A percentile compares a stretch with the other conserved stretches of the same genome.
phyloP scores from a whole-genome alignment of 2,888 invertebrate species.

The Drosophila prolongata region DNA sequence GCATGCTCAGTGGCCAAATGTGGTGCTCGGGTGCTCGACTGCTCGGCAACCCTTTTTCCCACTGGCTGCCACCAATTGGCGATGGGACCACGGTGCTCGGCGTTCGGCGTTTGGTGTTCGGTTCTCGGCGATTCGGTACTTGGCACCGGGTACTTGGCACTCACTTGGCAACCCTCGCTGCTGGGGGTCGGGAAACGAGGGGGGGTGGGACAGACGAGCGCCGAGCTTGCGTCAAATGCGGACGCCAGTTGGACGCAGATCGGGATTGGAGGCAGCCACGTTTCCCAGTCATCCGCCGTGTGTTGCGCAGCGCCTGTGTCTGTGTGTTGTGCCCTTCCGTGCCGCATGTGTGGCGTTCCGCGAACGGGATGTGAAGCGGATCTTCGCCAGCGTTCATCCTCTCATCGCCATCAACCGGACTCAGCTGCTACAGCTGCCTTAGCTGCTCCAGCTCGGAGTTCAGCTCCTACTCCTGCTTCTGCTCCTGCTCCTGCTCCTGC shows the following conservation, averaged over 20 bases:
- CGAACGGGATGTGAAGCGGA: slow-evolving; percentile 22
- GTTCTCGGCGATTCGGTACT: neutral
- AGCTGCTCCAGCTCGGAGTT: too few relatives aligned
- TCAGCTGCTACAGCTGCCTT: neutral
- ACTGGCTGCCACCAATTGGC: neutral
- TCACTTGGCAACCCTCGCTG: slow-evolving; percentile 12
- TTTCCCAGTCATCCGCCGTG: slow-evolving; percentile 23
- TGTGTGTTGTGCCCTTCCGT: slow-evolving; percentile 18
- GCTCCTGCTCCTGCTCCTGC: neutral
- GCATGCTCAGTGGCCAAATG: neutral
- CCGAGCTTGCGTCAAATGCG: slow-evolving; percentile 25
- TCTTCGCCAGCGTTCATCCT: slow-evolving; percentile 4
- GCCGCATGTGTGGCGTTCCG: slow-evolving; percentile 27
- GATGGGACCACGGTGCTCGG: too few relatives aligned
- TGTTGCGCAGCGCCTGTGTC: slow-evolving; percentile 17
- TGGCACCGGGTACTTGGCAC: slow-evolving; percentile 5
- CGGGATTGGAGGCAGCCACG: slow-evolving; percentile 41
- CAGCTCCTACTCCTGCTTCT: too few relatives aligned
- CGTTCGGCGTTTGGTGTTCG: neutral
- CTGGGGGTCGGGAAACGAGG: slow-evolving; percentile 1
- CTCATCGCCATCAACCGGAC: neutral
- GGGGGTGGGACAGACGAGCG: slow-evolving; percentile 12
- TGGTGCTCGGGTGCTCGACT: neutral
- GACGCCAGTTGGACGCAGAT: slow-evolving; percentile 40
- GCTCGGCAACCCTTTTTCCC: slow-evolving; percentile 6